phyloP scores from a whole-genome alignment of 2,797 vertebrate species.

The Silurus aristotelis region DNA sequence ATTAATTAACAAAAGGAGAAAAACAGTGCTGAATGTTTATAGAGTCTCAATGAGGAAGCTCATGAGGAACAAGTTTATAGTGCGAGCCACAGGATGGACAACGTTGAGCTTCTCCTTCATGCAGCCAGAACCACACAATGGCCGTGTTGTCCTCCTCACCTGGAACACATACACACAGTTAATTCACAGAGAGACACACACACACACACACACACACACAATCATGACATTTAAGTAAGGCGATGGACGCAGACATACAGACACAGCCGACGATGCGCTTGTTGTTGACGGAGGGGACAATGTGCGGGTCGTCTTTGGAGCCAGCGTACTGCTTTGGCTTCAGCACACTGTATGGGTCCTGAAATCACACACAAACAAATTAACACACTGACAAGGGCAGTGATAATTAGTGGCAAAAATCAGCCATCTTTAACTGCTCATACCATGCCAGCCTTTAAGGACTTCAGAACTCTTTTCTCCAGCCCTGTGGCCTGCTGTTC shows the following conservation, averaged over 20 bases:
- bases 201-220: conserved; percentile 2
- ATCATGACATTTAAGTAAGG: neutral
- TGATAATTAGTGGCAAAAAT: neutral
- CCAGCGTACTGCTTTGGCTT: conserved; percentile 81
- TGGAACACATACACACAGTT: conserved; percentile 54
- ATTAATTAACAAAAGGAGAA: neutral
- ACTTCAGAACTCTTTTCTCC: conserved; percentile 78
- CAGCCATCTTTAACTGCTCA: conserved; percentile 20
- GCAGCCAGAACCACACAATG: conserved; percentile 90
- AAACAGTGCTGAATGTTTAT: neutral
- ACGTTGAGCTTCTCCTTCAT: conserved; percentile 84
- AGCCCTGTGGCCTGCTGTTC: conserved; percentile 86
- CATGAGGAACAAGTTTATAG: conserved; percentile 83
- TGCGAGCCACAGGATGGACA: conserved; percentile 86
- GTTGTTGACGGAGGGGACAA: conserved; percentile 84
- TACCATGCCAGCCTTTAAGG: conserved; percentile 76
- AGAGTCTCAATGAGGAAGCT: conserved; percentile 74
- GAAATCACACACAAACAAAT: neutral
- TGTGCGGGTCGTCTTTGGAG: conserved; percentile 84
- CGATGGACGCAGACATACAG: conserved; percentile 72
- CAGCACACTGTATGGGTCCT: conserved; percentile 87
- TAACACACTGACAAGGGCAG: neutral
- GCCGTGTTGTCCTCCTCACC: conserved; percentile 89
- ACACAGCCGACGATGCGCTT: conserved; percentile 89
- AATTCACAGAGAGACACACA: neutral